Evolutionary conservation across 2,888 invertebrate species (phyloP), one percentile per base, ranked within the genome.

Genomic region (Tupiocoris notatus): DNA sequence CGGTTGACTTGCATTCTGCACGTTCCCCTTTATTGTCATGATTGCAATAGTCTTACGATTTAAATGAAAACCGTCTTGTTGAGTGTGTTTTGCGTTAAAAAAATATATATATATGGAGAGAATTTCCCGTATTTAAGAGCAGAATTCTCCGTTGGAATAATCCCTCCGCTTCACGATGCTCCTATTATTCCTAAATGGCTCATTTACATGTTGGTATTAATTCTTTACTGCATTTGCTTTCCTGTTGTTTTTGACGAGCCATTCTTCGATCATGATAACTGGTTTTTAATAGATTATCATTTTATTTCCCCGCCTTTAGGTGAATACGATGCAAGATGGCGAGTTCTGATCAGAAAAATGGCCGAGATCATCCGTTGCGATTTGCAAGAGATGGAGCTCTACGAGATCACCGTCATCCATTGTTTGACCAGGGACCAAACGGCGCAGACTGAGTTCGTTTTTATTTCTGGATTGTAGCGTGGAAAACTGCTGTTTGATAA

Each of bases 261-360:
- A 63, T 9, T 20, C n/a, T n/a, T n/a, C n/a, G n/a, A n/a, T n/a
- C n/a, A n/a, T n/a, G n/a, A n/a, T n/a, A n/a, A n/a, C n/a, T n/a
- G n/a, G n/a, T n/a, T n/a, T n/a, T n/a, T n/a, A n/a, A n/a, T n/a
- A n/a, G n/a, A n/a, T n/a, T n/a, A n/a, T n/a, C n/a, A n/a, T n/a
- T n/a, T n/a, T n/a, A n/a, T n/a, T n/a, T n/a, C n/a, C n/a, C n/a
- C n/a, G n/a, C n/a, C n/a, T n/a, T n/a, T n/a, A 89, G 90, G 89
- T 61, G 85, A 85, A 80, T 90, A 90, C 83, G 90, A 90, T 83
- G 87, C 89, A 57, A 83, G 90, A 62, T 86, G 87, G 83, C 83
- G 90, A 78, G 88, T 88, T 23, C 82, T 90, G 62, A 85, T 89
- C 61, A 85, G 87, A 77, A 86, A 87, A 80, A 82, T 89, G 24